Conservation (phyloP, 2,888 invertebrate genomes). For the Teleogryllus oceanicus region DNA sequence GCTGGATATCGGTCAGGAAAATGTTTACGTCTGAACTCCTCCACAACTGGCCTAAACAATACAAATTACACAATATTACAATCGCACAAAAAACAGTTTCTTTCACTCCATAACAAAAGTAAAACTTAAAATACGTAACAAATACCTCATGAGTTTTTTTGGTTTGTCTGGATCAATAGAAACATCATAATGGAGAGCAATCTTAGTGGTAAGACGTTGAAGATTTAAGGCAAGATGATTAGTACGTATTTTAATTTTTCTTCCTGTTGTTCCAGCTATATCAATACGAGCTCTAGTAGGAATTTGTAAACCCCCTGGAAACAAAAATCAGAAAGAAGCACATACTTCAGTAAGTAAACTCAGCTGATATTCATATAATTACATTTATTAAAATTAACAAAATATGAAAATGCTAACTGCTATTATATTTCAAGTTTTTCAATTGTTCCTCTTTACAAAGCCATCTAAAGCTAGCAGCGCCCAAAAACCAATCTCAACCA, state of each 20-base stretch:
- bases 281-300: background rate
- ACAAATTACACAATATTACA: too few species aligned
- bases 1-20: slow-evolving; percentile 57
- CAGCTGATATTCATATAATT: too few species aligned
- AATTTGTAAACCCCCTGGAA: slow-evolving; percentile 4
- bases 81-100: too few species aligned
- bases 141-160: slow-evolving; percentile 56
- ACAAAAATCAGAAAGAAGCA: background rate
- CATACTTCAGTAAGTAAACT: too few species aligned
- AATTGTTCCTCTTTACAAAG: too few species aligned
- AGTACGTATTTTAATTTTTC: slow-evolving; percentile 52
- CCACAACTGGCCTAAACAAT: slow-evolving; percentile 36
- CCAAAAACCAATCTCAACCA: too few species aligned
- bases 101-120: too few species aligned
- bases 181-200: slow-evolving; percentile 78
- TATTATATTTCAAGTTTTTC: too few species aligned
- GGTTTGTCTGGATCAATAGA: slow-evolving; percentile 65
- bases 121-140: background rate
- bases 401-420: too few species aligned
- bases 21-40: slow-evolving; percentile 42
- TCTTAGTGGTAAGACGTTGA: slow-evolving; percentile 46
- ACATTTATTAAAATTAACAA: too few species aligned
- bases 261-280: slow-evolving; percentile 48
- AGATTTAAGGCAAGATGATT: slow-evolving; percentile 64
- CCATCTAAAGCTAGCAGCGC: too few species aligned